Percentiles rank a stretch among this genome's conserved stretches.
These are phyloP conservation scores for Lycorma delicatula DNA, from an alignment of 1,140 invertebrate genomes.

Conservation along the genomic window DNA sequence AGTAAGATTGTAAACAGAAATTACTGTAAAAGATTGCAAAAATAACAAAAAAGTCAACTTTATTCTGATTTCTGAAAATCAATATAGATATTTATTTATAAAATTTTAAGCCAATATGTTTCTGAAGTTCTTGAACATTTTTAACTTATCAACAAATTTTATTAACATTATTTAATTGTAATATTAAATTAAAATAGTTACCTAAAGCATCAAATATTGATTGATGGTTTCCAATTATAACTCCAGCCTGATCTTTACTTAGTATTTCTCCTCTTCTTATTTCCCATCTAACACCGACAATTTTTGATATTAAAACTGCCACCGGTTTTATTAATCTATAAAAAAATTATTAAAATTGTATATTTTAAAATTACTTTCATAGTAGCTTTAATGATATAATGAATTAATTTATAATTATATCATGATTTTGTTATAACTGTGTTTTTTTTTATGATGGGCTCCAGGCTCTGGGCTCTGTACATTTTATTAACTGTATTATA, in stretches of 20 bases:
- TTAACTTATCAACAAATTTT: neutral
- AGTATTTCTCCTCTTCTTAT: slow-evolving; percentile 37
- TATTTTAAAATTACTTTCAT: too few species aligned
- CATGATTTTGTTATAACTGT: too few species aligned
- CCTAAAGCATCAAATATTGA: slow-evolving; percentile 42
- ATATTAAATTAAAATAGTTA: slow-evolving; percentile 24
- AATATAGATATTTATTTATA: slow-evolving; percentile 3
- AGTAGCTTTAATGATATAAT: too few species aligned
- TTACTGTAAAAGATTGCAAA: too few species aligned
- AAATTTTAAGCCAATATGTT: neutral
- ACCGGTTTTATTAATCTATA: neutral
- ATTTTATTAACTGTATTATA: too few species aligned
- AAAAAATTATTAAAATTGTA: neutral
- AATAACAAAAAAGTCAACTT: neutral
- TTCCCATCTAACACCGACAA: slow-evolving; percentile 40
- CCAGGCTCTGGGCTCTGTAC: too few species aligned
- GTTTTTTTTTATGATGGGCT: too few species aligned
- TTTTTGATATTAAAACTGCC: neutral
- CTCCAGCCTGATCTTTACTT: slow-evolving; percentile 32
- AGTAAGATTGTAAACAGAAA: too few species aligned
- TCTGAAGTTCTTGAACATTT: neutral
- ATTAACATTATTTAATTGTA: neutral
- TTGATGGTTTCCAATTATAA: slow-evolving; percentile 44
- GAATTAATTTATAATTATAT: too few species aligned
- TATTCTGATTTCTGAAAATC: slow-evolving; percentile 7